Percentiles rank a stretch among this genome's conserved stretches.
phyloP scores from a whole-genome alignment of 2,797 vertebrate genomes.

The Gymnothorax javanicus region DNA sequence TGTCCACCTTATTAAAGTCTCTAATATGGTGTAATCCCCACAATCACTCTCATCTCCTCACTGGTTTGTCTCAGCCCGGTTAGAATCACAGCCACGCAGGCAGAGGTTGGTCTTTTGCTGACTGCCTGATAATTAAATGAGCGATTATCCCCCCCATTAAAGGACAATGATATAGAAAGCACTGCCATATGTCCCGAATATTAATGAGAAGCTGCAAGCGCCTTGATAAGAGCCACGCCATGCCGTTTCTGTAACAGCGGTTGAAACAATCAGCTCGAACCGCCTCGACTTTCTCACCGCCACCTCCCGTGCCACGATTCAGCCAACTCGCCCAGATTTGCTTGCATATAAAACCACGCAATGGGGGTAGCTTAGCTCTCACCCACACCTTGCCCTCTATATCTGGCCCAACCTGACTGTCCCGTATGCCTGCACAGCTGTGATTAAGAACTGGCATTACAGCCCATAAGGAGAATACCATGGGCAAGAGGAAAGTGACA shows the following conservation, averaged over 20 bases:
- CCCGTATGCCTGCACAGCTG: constrained; percentile 35
- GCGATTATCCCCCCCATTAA: constrained; percentile 97
- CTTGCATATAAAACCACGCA: too few relatives aligned
- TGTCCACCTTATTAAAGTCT: constrained; percentile 64
- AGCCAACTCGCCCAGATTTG: not conserved
- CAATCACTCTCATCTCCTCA: constrained; percentile 85
- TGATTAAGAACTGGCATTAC: not conserved
- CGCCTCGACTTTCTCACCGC: constrained; percentile 41
- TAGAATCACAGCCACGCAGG: constrained; percentile 65
- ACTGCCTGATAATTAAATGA: constrained; percentile 98
- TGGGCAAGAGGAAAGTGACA: not conserved
- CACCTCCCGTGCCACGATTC: constrained; percentile 28
- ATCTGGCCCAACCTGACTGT: not conserved
- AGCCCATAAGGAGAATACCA: not conserved
- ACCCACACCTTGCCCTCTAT: not conserved
- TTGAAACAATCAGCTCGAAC: constrained; percentile 76
- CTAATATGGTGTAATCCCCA: constrained; percentile 85
- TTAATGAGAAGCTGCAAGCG: constrained; percentile 97
- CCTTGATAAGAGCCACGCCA: constrained; percentile 85
- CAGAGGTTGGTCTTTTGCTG: constrained; percentile 83
- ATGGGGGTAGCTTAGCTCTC: constrained; percentile 37
- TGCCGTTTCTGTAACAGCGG: constrained; percentile 71
- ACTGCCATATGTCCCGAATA: constrained; percentile 92
- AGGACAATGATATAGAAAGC: constrained; percentile 96
- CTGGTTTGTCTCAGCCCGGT: constrained; percentile 71